Evolutionary conservation across 2,888 invertebrate species (phyloP).

Genomic region (Lottia gigantea): DNA sequence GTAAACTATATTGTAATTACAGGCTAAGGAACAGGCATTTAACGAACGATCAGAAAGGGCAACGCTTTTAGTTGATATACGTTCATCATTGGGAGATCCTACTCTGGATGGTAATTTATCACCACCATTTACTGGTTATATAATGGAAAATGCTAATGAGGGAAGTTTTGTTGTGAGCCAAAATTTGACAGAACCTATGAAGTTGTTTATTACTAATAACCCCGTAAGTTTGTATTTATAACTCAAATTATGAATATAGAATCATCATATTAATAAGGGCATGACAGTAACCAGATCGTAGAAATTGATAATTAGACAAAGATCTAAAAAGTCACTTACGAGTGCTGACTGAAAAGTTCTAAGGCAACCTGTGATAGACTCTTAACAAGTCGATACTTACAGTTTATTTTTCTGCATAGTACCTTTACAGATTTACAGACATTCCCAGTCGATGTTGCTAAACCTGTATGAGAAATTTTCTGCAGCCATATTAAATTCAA

Average conservation of each 20-base stretch:
- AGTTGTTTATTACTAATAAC: slow-evolving; percentile 44
- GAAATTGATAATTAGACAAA: background rate
- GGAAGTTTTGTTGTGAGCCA: slow-evolving; percentile 28
- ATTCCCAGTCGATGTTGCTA: too few species aligned
- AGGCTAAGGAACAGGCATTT: slow-evolving; percentile 29
- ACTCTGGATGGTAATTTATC: slow-evolving; percentile 32
- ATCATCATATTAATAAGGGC: too few species aligned
- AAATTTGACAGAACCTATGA: slow-evolving; percentile 18
- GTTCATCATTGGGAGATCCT: slow-evolving; percentile 30
- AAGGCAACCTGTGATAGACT: too few species aligned
- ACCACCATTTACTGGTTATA: slow-evolving; percentile 35
- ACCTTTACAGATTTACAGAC: too few species aligned
- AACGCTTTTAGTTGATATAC: slow-evolving; percentile 32
- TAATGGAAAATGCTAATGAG: slow-evolving; percentile 37
- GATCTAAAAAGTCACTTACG: background rate
- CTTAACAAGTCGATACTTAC: too few species aligned
- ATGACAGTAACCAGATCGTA: too few species aligned
- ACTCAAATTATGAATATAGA: too few species aligned
- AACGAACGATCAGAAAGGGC: slow-evolving; percentile 31
- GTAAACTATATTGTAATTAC: too few species aligned
- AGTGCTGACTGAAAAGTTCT: background rate
- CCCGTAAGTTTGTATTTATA: slow-evolving; percentile 34
- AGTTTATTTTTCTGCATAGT: too few species aligned
- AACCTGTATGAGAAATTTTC: too few species aligned
- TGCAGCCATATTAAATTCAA: too few species aligned